phyloP scores from a whole-genome alignment of 1,140 invertebrate species.

The Lordiphosa collinella region DNA sequence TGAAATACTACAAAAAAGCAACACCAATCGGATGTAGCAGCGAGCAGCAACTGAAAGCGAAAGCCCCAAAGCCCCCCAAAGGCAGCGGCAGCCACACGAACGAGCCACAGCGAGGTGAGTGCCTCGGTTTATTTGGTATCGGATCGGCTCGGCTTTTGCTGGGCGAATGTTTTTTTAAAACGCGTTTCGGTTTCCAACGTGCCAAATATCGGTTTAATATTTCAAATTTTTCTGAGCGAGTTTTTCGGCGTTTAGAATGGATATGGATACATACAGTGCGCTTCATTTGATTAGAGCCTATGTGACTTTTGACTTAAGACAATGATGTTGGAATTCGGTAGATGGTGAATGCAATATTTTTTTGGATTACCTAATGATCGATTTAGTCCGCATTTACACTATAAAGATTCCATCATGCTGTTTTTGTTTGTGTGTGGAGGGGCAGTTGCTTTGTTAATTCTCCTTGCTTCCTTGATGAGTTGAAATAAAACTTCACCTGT shows the following conservation, averaged over 20 bases:
- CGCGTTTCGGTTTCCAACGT: slow-evolving; percentile 32
- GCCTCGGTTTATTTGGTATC: slow-evolving; percentile 40
- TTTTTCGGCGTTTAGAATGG: slow-evolving; percentile 34
- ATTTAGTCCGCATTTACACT: too few species aligned
- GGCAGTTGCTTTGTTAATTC: too few species aligned
- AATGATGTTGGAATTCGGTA: too few species aligned
- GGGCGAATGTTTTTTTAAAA: slow-evolving; percentile 26
- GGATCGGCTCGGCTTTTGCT: neutral
- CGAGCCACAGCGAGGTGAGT: slow-evolving; percentile 46
- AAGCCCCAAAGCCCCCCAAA: slow-evolving; percentile 38
- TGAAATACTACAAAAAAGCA: slow-evolving; percentile 35
- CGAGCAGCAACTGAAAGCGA: slow-evolving; percentile 77
- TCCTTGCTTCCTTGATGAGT: too few species aligned
- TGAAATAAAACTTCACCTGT: too few species aligned
- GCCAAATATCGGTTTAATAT: slow-evolving; percentile 47
- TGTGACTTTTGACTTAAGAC: too few species aligned
- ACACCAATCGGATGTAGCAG: slow-evolving; percentile 69
- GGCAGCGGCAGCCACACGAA: slow-evolving; percentile 12
- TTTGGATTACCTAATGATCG: too few species aligned
- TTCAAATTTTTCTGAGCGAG: slow-evolving; percentile 27
- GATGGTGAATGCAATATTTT: too few species aligned
- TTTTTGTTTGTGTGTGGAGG: too few species aligned
- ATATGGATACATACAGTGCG: slow-evolving; percentile 1
- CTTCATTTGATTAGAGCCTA: slow-evolving; percentile 6
- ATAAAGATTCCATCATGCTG: too few species aligned